phyloP scores from a whole-genome alignment of 2,797 vertebrate species.

The Choloepus didactylus region DNA sequence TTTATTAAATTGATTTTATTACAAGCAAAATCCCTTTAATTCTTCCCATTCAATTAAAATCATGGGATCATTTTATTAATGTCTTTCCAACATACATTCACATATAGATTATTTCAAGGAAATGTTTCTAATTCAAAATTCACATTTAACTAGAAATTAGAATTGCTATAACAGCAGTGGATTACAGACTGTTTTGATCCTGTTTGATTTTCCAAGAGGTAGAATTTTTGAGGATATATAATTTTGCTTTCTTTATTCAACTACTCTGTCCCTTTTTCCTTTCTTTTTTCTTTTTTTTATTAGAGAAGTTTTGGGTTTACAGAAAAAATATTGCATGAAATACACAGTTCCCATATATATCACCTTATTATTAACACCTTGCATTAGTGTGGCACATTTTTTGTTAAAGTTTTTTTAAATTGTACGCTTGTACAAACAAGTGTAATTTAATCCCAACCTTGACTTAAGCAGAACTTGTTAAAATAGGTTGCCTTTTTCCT shows the following conservation, averaged over 20 bases:
- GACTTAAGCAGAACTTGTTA: background rate
- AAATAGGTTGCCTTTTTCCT: background rate
- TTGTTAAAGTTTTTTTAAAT: background rate
- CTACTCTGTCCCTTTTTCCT: background rate
- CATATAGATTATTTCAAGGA: conserved; percentile 7
- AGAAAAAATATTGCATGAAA: no score
- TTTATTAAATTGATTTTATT: background rate
- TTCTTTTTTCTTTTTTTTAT: no score
- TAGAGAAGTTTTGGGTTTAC: no score
- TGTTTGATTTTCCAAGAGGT: background rate
- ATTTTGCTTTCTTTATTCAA: conserved; percentile 27
- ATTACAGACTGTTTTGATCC: background rate
- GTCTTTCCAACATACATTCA: conserved; percentile 5
- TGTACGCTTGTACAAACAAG: background rate
- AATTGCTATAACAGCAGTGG: background rate
- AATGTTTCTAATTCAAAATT: background rate
- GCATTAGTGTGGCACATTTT: no score
- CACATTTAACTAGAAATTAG: background rate
- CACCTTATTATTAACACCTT: no score
- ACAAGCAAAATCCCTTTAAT: conserved; percentile 33
- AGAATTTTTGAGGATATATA: background rate
- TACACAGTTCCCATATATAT: no score
- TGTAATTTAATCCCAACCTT: background rate
- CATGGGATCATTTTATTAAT: background rate
- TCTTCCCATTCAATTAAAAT: background rate